These are phyloP conservation scores for Meteorus cinctellus DNA, from an alignment of 2,888 invertebrate genomes.

Conservation along the genomic window DNA sequence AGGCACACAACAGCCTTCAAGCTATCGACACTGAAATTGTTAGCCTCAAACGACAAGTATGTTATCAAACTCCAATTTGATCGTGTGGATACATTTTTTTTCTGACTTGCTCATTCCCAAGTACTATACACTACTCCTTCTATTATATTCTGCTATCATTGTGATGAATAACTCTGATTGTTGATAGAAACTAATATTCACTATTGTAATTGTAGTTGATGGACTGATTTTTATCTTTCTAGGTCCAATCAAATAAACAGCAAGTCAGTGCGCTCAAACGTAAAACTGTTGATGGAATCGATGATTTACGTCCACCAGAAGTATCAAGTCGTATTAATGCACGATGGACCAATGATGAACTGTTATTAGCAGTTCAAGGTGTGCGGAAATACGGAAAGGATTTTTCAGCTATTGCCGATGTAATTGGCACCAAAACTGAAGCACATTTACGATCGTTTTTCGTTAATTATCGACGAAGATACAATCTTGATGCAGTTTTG, in stretches of 20 bases:
- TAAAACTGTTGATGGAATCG: conserved; percentile 80
- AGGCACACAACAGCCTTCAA: conserved; percentile 83
- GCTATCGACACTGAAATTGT: conserved; percentile 95
- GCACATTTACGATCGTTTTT: conserved; percentile 94
- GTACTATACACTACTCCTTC: conserved; percentile 30
- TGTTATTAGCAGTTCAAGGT: conserved; percentile 92
- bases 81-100: conserved; percentile 70
- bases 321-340: conserved; percentile 84
- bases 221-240: conserved; percentile 53
- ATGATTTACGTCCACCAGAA: conserved; percentile 79
- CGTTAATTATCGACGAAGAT: conserved; percentile 90
- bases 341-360: conserved; percentile 94
- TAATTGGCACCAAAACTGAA: conserved; percentile 95
- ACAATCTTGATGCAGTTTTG: conserved; percentile 89
- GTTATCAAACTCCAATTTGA: conserved; percentile 70
- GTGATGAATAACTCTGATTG: conserved; percentile 19
- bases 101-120: conserved; percentile 32
- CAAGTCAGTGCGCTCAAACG: conserved; percentile 89
- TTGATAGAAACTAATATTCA: background rate
- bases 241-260: conserved; percentile 98
- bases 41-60: conserved; percentile 96
- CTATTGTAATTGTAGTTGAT: conserved; percentile 13
- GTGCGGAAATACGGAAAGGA: conserved; percentile 89
- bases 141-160: conserved; percentile 42
- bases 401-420: conserved; percentile 95